Base-by-base conservation (phyloP, 2,888 invertebrate genomes). In the Caenorhabditis imperialis region DNA sequence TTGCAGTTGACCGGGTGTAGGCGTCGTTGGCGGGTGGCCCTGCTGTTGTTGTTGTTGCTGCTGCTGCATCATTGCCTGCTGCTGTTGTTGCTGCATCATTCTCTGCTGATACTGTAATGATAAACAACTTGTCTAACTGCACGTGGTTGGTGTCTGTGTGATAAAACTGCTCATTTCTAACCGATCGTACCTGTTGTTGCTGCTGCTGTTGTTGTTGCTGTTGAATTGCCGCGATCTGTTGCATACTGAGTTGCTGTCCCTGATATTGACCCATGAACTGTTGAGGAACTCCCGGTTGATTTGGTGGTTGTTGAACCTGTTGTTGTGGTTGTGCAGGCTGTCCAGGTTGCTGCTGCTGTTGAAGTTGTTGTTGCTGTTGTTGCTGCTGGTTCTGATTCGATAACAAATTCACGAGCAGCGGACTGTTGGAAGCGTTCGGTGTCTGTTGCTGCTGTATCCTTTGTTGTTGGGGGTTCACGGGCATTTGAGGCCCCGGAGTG, bases 361-460 rank as follows among this genome's bases (percentile, higher is more conserved):
- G 60, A 23, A 44, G 60, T 14, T 38, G 61, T 7, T n/a, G 7
- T 30, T 30, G 30, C 33, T 50, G 65, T 30, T 20, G 60, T 23
- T 51, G 60, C 12, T 42, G 61, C 33, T 45, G 55, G 14, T 48
- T 47, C 38, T 63, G 69, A 51, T 12, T 51, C 58, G 78, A 79
- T 8, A 82, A 44, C 38, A 82, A 44, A 47, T 75, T 79, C 33
- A 81, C 79, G 7, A 82, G 51, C 14, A 82, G 57, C 16, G 82
- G 82, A 33, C 79, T 79, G 55, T 72, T 81, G 14, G 72, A 75
- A 0, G 67, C 58, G 16, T 38, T 51, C 25, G 58, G 45, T 4
- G 47, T 22, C 23, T 58, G 60, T 18, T 55, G 51, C 14, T 55
- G 61, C 8, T 69, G 72, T 25, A 57, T 25, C 40, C 58, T 37